Conservation (phyloP, 1,140 invertebrate genomes). For the Lucilia sericata region DNA sequence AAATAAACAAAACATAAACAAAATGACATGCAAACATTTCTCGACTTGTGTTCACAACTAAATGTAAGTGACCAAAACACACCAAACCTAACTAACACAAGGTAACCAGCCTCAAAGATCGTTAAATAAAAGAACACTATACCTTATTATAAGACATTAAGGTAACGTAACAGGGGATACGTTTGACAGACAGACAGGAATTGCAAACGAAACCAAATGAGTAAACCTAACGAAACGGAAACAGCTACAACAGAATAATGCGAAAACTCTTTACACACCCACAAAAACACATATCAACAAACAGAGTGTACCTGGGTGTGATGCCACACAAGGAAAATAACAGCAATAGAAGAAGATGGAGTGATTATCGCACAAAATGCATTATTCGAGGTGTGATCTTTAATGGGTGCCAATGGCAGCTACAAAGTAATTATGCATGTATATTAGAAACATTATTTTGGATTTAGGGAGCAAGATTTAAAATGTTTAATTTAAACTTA, state of each 20-base stretch:
- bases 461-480: too few species aligned
- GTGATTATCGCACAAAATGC: not conserved
- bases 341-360: not conserved
- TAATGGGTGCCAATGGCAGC: not conserved
- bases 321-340: not conserved
- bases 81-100: not conserved
- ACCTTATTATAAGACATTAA: conserved; percentile 19
- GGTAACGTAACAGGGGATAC: not conserved
- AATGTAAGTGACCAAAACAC: not conserved
- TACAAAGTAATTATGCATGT: not conserved
- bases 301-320: not conserved
- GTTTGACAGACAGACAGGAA: conserved; percentile 3
- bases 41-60: not conserved
- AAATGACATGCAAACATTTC: not conserved
- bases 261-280: not conserved
- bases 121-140: not conserved
- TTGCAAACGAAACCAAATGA: not conserved
- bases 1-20: not conserved
- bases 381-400: not conserved
- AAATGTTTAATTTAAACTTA: too few species aligned
- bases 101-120: not conserved
- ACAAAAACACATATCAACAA: not conserved
- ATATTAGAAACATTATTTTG: too few species aligned
- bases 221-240: conserved; percentile 21
- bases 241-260: not conserved